Conservation (phyloP, 1,140 invertebrate genomes). For the Drosophila rhopaloa region DNA sequence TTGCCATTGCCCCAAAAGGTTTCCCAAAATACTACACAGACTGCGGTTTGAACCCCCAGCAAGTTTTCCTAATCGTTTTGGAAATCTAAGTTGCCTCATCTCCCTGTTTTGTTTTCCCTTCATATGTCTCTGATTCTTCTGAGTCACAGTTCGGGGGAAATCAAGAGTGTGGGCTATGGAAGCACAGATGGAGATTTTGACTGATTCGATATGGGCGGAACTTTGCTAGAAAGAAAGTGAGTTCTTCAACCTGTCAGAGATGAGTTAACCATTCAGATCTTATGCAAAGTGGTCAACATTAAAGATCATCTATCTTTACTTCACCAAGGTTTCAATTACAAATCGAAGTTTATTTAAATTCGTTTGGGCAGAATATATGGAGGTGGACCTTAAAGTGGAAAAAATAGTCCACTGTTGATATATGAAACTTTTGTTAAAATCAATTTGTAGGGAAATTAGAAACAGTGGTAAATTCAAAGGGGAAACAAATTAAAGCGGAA, state of each 20-base stretch:
- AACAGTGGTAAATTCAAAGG: not conserved
- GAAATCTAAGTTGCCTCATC: slow-evolving; percentile 65
- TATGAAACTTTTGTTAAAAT: slow-evolving; percentile 5
- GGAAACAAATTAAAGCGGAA: not conserved
- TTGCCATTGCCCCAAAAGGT: slow-evolving; percentile 49
- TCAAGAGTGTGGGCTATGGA: slow-evolving; percentile 62
- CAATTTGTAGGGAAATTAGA: slow-evolving; percentile 29
- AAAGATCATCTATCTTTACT: slow-evolving; percentile 46
- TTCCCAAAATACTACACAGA: slow-evolving; percentile 49
- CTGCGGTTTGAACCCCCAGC: slow-evolving; percentile 41
- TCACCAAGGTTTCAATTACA: slow-evolving; percentile 43
- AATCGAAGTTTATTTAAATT: slow-evolving; percentile 9
- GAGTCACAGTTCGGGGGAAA: slow-evolving; percentile 64
- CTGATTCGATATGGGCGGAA: slow-evolving; percentile 67
- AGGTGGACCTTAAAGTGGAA: slow-evolving; percentile 5
- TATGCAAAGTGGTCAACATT: slow-evolving; percentile 52
- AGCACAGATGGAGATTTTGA: slow-evolving; percentile 22
- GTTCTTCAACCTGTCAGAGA: slow-evolving; percentile 64
- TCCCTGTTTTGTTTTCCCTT: not conserved
- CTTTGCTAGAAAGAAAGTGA: slow-evolving; percentile 63
- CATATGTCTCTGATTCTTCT: slow-evolving; percentile 24
- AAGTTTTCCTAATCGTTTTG: slow-evolving; percentile 69
- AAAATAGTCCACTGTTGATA: slow-evolving; percentile 18
- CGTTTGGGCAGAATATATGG: not conserved
- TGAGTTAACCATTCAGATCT: slow-evolving; percentile 65